Evolutionary conservation across 2,888 invertebrate species (phyloP), one percentile per base, ranked within the genome.

Genomic region (Drosophila helvetica): DNA sequence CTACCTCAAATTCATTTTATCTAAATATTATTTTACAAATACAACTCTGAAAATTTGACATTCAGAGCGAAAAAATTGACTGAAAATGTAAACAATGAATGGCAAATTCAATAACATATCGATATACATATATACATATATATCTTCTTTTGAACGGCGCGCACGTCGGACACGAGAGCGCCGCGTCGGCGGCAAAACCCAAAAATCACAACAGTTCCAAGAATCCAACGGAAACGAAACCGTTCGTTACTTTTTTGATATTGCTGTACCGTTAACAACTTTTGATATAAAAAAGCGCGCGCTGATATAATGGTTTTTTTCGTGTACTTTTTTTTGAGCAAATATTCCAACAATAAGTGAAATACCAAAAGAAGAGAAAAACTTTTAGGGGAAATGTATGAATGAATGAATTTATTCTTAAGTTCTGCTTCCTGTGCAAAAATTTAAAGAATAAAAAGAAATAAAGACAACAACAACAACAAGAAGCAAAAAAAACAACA

Each of bases 201-300:
- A 5, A 15, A 63, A 9, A 19, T 8, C 25, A 18, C 12, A 38
- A 46, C 5, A 18, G 18, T 46, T 12, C 18, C 9, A 27, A 46
- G 25, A 38, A 63, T 58, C 38, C 38, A 38, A n/a, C 38, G n/a
- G 38, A 38, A 38, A 38, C 7, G 38, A 38, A 38, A 38, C 7
- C n/a, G 38, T 38, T 38, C 38, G 38, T 38, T 38, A 38, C 15
- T 38, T 38, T 38, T 38, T 38, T 38, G 38, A 38, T 12, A 27
- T 60, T 38, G 38, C 1, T 67, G 48, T 77, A 83, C 84, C 83
- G 86, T 82, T 86, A 80, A 18, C 27, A 46, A 25, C 18, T 17
- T 46, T 43, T 42, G 38, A 15, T 15, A 51, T 50, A 52, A 75
- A 83, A 83, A 78, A 77, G 87, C 82, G 82, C 82, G 82, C 85